phyloP scores from a whole-genome alignment of 1,140 invertebrate genomes.

The Hetaerina americana region DNA sequence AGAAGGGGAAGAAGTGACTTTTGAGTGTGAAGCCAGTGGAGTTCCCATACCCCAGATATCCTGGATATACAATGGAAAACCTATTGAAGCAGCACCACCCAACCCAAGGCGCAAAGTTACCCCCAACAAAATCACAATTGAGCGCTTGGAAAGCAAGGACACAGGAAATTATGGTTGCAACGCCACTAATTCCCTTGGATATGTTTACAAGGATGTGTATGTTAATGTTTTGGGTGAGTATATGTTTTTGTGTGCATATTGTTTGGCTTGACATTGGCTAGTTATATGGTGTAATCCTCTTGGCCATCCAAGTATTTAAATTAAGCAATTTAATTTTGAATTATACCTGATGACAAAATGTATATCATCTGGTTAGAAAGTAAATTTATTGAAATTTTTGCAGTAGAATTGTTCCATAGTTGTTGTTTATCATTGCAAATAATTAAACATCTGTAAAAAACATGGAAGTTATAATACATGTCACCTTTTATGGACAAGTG shows the following conservation, averaged over 20 bases:
- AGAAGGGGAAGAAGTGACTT: conserved; percentile 78
- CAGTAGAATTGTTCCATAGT: too few species aligned
- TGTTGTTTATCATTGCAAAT: too few species aligned
- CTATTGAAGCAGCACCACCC: conserved; percentile 57
- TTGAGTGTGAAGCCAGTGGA: conserved; percentile 78
- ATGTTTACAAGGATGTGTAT: conserved; percentile 95
- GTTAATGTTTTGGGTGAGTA: conserved; percentile 79
- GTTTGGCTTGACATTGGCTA: too few species aligned
- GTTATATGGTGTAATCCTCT: too few species aligned
- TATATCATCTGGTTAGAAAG: too few species aligned
- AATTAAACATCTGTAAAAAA: too few species aligned
- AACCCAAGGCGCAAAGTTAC: conserved; percentile 57
- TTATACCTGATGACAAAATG: too few species aligned
- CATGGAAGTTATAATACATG: too few species aligned
- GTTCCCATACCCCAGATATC: conserved; percentile 79
- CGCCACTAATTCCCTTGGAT: conserved; percentile 93
- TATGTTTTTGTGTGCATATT: background rate
- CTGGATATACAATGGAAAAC: conserved; percentile 95
- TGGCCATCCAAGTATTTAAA: too few species aligned
- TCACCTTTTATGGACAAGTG: too few species aligned
- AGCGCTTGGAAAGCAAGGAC: conserved; percentile 72
- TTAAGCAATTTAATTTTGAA: too few species aligned
- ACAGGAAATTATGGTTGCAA: conserved; percentile 98
- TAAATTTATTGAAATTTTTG: too few species aligned
- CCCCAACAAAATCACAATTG: conserved; percentile 65